Percentiles rank a stretch among this genome's conserved stretches.
phyloP scores from a whole-genome alignment of 2,113 vertebrate species.

The Eonycteris spelaea region DNA sequence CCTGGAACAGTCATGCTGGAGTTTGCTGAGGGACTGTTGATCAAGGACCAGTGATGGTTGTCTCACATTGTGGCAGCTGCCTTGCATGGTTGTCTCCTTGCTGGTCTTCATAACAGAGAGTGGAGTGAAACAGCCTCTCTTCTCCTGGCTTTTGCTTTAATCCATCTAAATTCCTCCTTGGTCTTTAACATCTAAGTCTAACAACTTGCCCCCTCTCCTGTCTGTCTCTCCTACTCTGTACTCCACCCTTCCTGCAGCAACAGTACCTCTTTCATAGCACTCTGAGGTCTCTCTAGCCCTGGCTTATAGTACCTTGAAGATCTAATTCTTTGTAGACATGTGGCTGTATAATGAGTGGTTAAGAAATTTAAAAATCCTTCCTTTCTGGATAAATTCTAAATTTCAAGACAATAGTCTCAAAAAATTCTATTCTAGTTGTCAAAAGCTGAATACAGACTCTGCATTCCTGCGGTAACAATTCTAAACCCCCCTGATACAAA shows the following conservation, averaged over 20 bases:
- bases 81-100: not conserved
- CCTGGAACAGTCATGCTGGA: fast-evolving
- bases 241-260: not conserved
- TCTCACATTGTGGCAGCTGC: not conserved
- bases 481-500: not conserved
- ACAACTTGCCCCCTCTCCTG: not conserved
- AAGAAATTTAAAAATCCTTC: not conserved
- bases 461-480: slow-evolving; percentile 22
- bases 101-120: not conserved
- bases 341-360: not conserved
- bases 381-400: slow-evolving; percentile 20
- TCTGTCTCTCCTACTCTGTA: not conserved
- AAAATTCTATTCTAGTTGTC: not conserved
- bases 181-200: not conserved
- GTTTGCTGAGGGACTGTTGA: fast-evolving
- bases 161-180: not conserved
- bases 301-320: not conserved
- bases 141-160: not conserved
- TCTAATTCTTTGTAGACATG: not conserved
- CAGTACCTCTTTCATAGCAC: not conserved
- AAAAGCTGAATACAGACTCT: not conserved
- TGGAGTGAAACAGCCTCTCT: not conserved
- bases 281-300: not conserved
- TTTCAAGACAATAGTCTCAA: not conserved
- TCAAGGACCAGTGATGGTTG: not conserved